These are phyloP conservation scores for Capromys pilorides DNA, from an alignment of 2,797 vertebrate species.

Conservation along the genomic window DNA sequence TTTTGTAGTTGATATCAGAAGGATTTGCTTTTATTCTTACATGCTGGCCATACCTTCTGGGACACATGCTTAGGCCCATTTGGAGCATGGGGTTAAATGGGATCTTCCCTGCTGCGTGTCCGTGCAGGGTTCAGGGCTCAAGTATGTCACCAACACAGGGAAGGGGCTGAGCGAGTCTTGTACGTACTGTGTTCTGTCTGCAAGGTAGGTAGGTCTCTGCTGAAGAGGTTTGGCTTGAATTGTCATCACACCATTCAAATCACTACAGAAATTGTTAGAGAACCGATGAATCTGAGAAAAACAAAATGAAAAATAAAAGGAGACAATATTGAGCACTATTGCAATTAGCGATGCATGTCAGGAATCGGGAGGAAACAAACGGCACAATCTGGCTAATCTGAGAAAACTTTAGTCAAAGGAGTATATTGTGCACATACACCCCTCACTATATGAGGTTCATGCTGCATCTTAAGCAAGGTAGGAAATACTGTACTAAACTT, in stretches of 20 bases:
- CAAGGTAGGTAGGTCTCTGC: constrained; percentile 84
- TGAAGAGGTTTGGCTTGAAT: constrained; percentile 91
- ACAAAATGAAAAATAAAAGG: not conserved
- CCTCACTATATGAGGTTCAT: not conserved
- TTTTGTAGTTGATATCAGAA: not conserved
- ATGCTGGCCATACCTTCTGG: not conserved
- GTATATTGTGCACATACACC: not conserved
- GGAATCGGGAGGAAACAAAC: not conserved
- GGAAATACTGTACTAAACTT: not conserved
- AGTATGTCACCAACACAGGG: rapidly evolving
- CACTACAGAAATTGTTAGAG: constrained; percentile 83
- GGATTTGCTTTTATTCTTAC: not conserved
- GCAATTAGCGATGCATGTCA: rapidly evolving
- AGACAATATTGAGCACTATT: not conserved
- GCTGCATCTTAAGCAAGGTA: not conserved
- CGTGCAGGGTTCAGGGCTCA: not conserved
- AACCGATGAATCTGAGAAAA: constrained; percentile 83
- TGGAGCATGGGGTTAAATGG: rapidly evolving
- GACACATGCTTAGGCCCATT: rapidly evolving
- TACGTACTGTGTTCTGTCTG: constrained; percentile 88
- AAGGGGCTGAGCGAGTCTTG: not conserved
- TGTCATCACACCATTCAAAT: constrained; percentile 91
- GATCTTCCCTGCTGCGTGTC: rapidly evolving
- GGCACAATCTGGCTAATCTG: not conserved
- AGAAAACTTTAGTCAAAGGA: not conserved